Conservation (phyloP, 2,113 vertebrate species). For the Proterorhinus semilunaris region DNA sequence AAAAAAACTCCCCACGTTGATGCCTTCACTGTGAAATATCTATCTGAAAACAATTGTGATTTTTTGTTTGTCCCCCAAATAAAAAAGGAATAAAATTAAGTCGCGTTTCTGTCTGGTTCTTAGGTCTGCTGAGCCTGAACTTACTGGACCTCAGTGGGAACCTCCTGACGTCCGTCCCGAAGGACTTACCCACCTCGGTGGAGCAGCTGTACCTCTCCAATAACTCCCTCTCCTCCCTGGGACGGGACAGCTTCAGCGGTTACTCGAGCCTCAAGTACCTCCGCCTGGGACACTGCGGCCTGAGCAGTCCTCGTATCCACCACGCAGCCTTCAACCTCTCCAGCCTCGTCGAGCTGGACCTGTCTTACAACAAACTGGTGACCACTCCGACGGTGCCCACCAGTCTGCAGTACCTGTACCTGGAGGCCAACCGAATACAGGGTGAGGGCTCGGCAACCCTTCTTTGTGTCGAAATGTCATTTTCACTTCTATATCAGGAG, state of each 20-base stretch:
- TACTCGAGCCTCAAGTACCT: slow-evolving; percentile 67
- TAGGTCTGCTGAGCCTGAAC: slow-evolving; percentile 67
- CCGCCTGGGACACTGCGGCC: slow-evolving; percentile 66
- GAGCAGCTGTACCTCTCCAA: slow-evolving; percentile 78
- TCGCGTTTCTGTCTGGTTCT: slow-evolving; percentile 7
- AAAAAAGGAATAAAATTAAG: too few relatives aligned
- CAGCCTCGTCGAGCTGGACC: slow-evolving; percentile 77
- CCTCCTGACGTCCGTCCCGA: slow-evolving; percentile 63
- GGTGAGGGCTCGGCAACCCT: slow-evolving; percentile 49
- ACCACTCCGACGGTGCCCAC: slow-evolving; percentile 66
- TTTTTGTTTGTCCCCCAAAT: too few relatives aligned
- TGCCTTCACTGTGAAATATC: too few relatives aligned
- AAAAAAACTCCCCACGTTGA: too few relatives aligned
- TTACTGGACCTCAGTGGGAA: slow-evolving; percentile 75
- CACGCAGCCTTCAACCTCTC: slow-evolving; percentile 65
- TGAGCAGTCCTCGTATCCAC: slow-evolving; percentile 51
- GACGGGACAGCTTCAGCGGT: slow-evolving; percentile 54
- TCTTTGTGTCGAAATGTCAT: too few relatives aligned
- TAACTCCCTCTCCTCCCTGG: slow-evolving; percentile 64
- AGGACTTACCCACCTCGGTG: slow-evolving; percentile 66
- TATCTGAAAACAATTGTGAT: too few relatives aligned
- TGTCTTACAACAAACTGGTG: slow-evolving; percentile 76
- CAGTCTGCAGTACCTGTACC: slow-evolving; percentile 76
- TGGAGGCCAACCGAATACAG: slow-evolving; percentile 77
- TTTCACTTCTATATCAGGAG: too few relatives aligned